Percentiles rank a stretch among this genome's conserved stretches.
Evolutionary conservation across 2,113 vertebrate species (phyloP).

Genomic region (Spilogale gracilis): DNA sequence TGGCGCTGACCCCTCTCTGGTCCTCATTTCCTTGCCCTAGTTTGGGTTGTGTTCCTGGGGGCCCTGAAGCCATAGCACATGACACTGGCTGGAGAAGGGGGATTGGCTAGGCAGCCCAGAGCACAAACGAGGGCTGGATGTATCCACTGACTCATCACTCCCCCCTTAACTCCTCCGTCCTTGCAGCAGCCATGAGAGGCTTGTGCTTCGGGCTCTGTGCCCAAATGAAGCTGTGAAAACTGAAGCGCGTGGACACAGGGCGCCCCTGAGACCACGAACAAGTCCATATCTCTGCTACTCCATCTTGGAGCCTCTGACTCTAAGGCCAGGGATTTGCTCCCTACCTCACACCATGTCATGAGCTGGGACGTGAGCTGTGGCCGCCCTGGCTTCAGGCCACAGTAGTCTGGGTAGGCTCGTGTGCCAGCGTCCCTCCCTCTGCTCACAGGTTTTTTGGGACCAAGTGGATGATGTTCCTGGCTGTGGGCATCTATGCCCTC

Average conservation of each 20-base stretch:
- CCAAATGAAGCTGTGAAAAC: neutral
- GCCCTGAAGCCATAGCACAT: neutral
- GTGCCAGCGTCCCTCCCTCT: neutral
- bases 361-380: neutral
- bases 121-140: neutral
- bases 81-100: neutral
- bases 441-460: conserved; percentile 94
- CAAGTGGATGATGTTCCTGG: conserved; percentile 99
- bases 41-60: neutral
- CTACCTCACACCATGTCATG: fast-evolving
- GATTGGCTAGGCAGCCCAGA: neutral
- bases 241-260: neutral
- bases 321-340: neutral
- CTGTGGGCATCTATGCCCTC: conserved; percentile 95
- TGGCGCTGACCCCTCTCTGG: too few species aligned
- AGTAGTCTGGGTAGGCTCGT: fast-evolving
- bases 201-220: too few species aligned
- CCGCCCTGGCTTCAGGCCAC: neutral
- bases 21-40: neutral
- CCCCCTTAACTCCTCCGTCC: neutral
- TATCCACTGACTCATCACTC: too few species aligned
- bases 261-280: neutral
- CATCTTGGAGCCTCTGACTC: too few species aligned
- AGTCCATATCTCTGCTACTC: neutral
- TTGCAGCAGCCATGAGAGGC: neutral